Base-by-base conservation (phyloP, 92 coral and sea anemone species). In the Galaxea fascicularis region DNA sequence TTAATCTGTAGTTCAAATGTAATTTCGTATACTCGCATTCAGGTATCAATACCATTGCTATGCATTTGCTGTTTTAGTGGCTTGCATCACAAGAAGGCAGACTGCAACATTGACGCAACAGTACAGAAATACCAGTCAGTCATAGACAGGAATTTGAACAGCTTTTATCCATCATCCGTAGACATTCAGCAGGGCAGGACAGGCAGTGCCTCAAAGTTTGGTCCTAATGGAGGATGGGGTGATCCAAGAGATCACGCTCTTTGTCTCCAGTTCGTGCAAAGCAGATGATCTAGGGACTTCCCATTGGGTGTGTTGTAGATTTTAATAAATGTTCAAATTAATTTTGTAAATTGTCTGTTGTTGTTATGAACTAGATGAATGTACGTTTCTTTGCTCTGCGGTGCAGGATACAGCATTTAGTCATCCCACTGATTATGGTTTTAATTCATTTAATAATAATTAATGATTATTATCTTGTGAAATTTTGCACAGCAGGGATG, bases 141-240 rank as follows among this genome's bases (percentile, higher is more conserved):
- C 68, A 93, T 97, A 54, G 82, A 88, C 29, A 72, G 59, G 46
- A 94, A 92, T 74, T 79, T 81, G 56, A 78, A 65, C 65, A 90
- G 77, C 70, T 83, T 94, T 7, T 91, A 54, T 64, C 99, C 99
- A 1, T 52, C 83, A 7, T 63, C 91, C 8, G 91, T 97, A 8
- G 82, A 82, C 65, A 59, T 97, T 26, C 86, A 87, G n/a, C 58
- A 65, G 7, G 90, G 85, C 4, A 60, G 59, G 4, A 56, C 86
- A 20, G 68, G 77, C 6, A 27, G 22, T 1, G 77, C 27, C 4
- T 35, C 79, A 60, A 46, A 73, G 57, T 89, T 94, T 29, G 89
- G 90, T 30, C 94, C 99, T n/a, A 97, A 97, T 53, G 99, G 99
- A 0, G 99, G 99, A 8, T 97, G 99, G 99, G 99, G 97, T 11